Percentiles rank a stretch among this genome's conserved stretches.
phyloP scores from a whole-genome alignment of 2,888 invertebrate species.

The Hipparchia sbordonii region DNA sequence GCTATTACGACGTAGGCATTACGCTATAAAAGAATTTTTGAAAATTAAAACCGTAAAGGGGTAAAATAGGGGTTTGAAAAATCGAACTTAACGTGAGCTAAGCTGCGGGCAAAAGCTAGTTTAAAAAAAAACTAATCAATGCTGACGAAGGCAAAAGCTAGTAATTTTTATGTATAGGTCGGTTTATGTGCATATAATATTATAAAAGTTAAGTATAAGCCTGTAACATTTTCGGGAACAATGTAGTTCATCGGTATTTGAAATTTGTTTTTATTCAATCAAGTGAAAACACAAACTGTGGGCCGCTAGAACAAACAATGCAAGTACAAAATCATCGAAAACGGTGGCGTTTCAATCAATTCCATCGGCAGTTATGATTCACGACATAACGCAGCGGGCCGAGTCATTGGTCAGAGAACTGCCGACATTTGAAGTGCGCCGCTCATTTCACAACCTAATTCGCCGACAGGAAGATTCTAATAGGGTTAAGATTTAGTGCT shows the following conservation, averaged over 20 bases:
- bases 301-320: slow-evolving; percentile 27
- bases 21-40: too few relatives aligned
- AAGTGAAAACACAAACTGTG: background rate
- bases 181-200: too few relatives aligned
- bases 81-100: too few relatives aligned
- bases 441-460: slow-evolving; percentile 67
- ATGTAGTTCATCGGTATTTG: background rate
- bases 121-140: too few relatives aligned
- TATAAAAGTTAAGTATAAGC: too few relatives aligned
- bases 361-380: slow-evolving; percentile 62
- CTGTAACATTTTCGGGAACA: too few relatives aligned
- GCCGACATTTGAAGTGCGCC: slow-evolving; percentile 61
- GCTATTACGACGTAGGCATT: too few relatives aligned
- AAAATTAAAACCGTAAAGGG: too few relatives aligned
- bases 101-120: too few relatives aligned
- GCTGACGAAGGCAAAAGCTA: too few relatives aligned
- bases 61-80: too few relatives aligned
- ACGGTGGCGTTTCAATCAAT: slow-evolving; percentile 62
- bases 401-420: slow-evolving; percentile 59
- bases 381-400: slow-evolving; percentile 40
- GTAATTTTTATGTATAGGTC: too few relatives aligned
- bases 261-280: background rate
- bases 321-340: slow-evolving; percentile 43
- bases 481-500: slow-evolving; percentile 74
- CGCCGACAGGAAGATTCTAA: slow-evolving; percentile 74